These are phyloP conservation scores for Phyllotis vaccarum DNA, from an alignment of 2,797 vertebrate species.

Conservation along the genomic window DNA sequence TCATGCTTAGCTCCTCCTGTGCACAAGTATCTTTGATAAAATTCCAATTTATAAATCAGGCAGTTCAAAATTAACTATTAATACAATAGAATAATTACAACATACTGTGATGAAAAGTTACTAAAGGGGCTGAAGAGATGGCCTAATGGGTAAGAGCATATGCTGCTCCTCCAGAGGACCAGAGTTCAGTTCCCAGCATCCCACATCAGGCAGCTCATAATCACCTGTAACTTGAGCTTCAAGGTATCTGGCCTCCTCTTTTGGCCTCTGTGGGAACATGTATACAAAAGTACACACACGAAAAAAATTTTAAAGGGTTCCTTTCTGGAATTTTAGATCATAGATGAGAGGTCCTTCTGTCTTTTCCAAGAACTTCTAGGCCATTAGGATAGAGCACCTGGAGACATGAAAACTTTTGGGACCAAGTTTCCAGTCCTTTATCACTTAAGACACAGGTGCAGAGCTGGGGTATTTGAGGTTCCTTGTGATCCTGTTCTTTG, in stretches of 20 bases:
- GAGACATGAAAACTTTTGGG: background rate
- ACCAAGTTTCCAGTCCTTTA: background rate
- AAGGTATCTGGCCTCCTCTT: background rate
- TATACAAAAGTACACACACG: background rate
- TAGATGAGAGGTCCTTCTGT: too few relatives aligned
- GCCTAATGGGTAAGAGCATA: background rate
- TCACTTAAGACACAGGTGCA: background rate
- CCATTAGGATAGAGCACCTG: background rate
- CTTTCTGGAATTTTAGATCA: background rate
- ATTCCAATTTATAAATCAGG: background rate
- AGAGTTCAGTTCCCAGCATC: background rate
- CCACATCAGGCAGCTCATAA: background rate
- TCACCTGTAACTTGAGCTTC: background rate
- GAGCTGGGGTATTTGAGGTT: background rate
- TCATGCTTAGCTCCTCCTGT: background rate
- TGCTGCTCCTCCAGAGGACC: background rate
- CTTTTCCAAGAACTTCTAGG: fast-evolving
- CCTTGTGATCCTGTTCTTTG: background rate
- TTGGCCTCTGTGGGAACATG: background rate
- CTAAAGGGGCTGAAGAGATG: background rate
- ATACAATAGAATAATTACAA: background rate
- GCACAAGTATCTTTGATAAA: too few relatives aligned
- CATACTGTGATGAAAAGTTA: background rate
- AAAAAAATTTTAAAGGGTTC: background rate
- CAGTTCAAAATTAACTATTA: background rate